A percentile compares a stretch with the other conserved stretches of the same genome.
phyloP scores from a whole-genome alignment of 2,797 vertebrate species.

The Danio tinwini region DNA sequence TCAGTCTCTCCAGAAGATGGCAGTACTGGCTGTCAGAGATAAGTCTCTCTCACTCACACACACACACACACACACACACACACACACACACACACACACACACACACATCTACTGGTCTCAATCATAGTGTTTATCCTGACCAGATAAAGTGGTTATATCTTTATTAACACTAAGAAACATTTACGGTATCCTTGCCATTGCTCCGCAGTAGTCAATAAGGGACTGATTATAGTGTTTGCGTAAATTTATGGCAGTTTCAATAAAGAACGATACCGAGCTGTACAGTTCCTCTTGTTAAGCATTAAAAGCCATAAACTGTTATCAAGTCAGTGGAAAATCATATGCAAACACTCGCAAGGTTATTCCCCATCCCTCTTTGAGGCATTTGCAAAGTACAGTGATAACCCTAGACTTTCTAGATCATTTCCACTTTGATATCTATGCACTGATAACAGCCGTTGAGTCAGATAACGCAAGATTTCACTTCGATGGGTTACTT shows the following conservation, averaged over 20 bases:
- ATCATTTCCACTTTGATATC: slow-evolving; percentile 45
- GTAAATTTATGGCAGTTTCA: slow-evolving; percentile 64
- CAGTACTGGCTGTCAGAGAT: slow-evolving; percentile 70
- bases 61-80: slow-evolving; percentile 38
- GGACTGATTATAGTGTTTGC: slow-evolving; percentile 70
- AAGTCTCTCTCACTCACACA: slow-evolving; percentile 23
- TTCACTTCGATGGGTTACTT: slow-evolving; percentile 6
- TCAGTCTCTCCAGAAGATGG: slow-evolving; percentile 74
- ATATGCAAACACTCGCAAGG: slow-evolving; percentile 62
- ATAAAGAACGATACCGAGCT: slow-evolving; percentile 61
- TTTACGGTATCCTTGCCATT: slow-evolving; percentile 56
- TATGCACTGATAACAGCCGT: neutral
- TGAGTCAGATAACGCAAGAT: neutral
- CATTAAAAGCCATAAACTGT: slow-evolving; percentile 68
- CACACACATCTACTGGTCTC: slow-evolving; percentile 35
- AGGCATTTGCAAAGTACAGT: slow-evolving; percentile 42
- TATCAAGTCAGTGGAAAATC: slow-evolving; percentile 63
- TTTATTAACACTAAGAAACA: slow-evolving; percentile 53
- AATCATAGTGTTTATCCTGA: slow-evolving; percentile 48
- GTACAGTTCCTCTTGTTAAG: slow-evolving; percentile 60
- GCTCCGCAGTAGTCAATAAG: slow-evolving; percentile 58
- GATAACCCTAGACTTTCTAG: slow-evolving; percentile 28
- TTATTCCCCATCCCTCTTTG: slow-evolving; percentile 48
- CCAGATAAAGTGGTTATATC: slow-evolving; percentile 49
- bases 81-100: slow-evolving; percentile 15